phyloP scores from a whole-genome alignment of 2,113 vertebrate genomes.

The Eleginops maclovinus region DNA sequence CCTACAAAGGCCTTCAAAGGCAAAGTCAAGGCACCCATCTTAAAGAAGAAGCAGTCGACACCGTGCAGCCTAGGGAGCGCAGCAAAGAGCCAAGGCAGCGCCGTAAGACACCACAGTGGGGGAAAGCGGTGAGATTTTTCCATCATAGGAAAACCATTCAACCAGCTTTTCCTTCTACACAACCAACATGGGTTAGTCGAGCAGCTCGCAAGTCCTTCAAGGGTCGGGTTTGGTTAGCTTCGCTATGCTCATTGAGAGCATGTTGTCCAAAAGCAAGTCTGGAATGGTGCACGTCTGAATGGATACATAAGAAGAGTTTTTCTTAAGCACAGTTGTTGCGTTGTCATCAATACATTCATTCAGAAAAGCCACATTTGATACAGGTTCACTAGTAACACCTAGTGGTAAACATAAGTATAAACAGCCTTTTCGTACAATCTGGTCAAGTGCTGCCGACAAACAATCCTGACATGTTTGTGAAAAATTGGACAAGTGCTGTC shows the following conservation, averaged over 20 bases:
- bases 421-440: not conserved
- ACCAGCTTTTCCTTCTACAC: not conserved
- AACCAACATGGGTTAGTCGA: conserved; percentile 6
- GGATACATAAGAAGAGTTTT: not conserved
- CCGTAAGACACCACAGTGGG: conserved; percentile 61
- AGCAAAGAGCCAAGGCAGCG: conserved; percentile 74
- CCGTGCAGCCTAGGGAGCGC: conserved; percentile 78
- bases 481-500: not conserved
- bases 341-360: not conserved
- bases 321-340: too few relatives aligned
- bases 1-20: conserved; percentile 91
- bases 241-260: not conserved
- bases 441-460: not conserved
- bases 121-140: conserved; percentile 71
- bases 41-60: conserved; percentile 88
- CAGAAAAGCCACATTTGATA: not conserved
- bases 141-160: not conserved
- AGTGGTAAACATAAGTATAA: conserved; percentile 14
- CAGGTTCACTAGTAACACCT: conserved; percentile 18
- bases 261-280: not conserved
- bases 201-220: not conserved
- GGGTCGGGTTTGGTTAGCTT: not conserved
- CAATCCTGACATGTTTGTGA: not conserved
- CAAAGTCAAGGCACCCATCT: conserved; percentile 87
- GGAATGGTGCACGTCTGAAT: conserved; percentile 20